Percentiles rank a stretch among this genome's conserved stretches.
Conservation (phyloP, 2,888 invertebrate genomes). For the Peribatodes rhomboidaria region DNA sequence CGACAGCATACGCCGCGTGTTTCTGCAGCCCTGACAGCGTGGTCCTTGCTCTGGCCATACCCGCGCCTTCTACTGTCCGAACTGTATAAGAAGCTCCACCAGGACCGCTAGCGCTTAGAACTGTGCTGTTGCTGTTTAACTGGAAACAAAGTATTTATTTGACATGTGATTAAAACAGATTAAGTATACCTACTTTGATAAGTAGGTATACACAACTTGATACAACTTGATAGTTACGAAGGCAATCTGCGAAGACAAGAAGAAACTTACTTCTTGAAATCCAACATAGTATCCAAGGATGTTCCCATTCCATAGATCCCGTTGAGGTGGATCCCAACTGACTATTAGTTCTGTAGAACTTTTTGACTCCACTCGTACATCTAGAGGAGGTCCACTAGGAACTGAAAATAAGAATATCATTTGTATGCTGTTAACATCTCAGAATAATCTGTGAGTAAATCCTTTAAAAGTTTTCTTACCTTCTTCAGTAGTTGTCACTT, state of each 20-base stretch:
- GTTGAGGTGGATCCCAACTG: constrained; percentile 95
- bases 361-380: constrained; percentile 93
- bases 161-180: no score
- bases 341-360: constrained; percentile 94
- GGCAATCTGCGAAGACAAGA: no score
- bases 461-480: constrained; percentile 66
- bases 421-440: not conserved
- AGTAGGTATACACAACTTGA: no score
- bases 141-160: constrained; percentile 48
- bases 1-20: constrained; percentile 92
- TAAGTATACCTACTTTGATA: no score
- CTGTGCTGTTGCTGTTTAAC: constrained; percentile 80
- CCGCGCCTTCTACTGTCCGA: constrained; percentile 92
- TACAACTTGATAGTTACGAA: no score
- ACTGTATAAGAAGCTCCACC: constrained; percentile 89
- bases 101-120: constrained; percentile 78
- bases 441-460: not conserved
- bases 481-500: constrained; percentile 95
- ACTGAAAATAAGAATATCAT: constrained; percentile 70
- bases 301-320: constrained; percentile 95
- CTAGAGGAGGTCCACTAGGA: constrained; percentile 93
- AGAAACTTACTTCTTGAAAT: constrained; percentile 88
- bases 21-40: constrained; percentile 90
- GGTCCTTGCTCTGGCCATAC: constrained; percentile 88
- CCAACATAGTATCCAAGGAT: constrained; percentile 95